Base-by-base conservation (phyloP, 2,113 vertebrate genomes). In the Eleginops maclovinus region DNA sequence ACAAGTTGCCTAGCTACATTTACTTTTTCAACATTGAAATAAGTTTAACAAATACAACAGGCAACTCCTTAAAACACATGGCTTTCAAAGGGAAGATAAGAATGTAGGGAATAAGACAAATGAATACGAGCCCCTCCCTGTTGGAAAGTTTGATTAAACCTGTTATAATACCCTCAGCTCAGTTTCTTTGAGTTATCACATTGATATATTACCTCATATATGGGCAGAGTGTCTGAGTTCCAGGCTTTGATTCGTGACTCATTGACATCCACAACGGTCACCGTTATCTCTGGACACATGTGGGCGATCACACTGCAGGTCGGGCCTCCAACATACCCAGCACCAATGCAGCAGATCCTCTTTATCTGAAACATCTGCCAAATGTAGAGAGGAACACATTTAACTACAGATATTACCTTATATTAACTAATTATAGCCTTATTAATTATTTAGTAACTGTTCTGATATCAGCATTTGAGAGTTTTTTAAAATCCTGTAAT, bases 281-380 rank as follows among this genome's bases (percentile, higher is more conserved):
- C 98, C 3, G 91, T 95, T 88, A 99, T 96, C 59, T 91, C 94
- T 0, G 97, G 97, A 72, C 98, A 99, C 98, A 98, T 99, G 1
- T 96, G 95, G 0, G 98, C 98, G 49, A 99, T 99, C 24, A 99
- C 96, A 2, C 97, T 99, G 81, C 98, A 99, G 0, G 98, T 99
- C 8, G 98, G 98, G 7, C 98, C 98, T 16, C 98, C 98, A 0
- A 99, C 98, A 16, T 99, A 99, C 31, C 98, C 98, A 0, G 98
- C 98, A 6, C 98, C 98, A 0, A 99, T 99, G 81, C 98, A 99
- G 78, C 98, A 99, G 75, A 99, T 98, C 91, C 94, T 97, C 91
- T 95, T 98, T 67, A 99, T 98, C 90, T 98, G 92, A 89, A 98
- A 96, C 98, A 99, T 99, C 95, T 95, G 74, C 70, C 14, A 31